Base-by-base conservation (phyloP, 1,140 invertebrate species). In the Neuroterus valhalla region DNA sequence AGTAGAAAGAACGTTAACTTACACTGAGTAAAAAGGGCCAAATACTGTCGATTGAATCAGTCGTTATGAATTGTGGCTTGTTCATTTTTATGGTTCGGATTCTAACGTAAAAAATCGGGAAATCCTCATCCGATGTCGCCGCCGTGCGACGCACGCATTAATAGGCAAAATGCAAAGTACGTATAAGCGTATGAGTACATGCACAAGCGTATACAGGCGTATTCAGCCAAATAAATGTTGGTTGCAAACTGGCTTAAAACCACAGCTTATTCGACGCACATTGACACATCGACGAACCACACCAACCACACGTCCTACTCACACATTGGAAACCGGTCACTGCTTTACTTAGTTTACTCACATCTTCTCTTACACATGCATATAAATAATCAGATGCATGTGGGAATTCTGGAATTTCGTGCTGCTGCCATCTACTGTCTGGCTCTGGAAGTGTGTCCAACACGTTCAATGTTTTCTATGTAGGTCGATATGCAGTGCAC, bases 21-120 rank as follows among this genome's bases (percentile, higher is more conserved):
- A 89, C 88, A 70, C 84, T 89, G 71, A 88, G 87, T 31, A 89
- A 70, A 72, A 89, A 89, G n/a, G 87, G 84, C 82, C 87, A 87
- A 46, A 89, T 78, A 71, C 88, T 85, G 72, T 89, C 85, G 67
- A 89, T 88, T 66, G 79, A 77, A 68, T 87, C 82, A 26, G 82
- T 82, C 23, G 80, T 73, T 44, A 84, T 81, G 45, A 85, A 75
- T 26, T 85, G 78, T 17, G 77, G 70, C 31, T 79, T 78, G 62
- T 76, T 73, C 83, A 84, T 62, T 31, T 4, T 62, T 31, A 62
- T 62, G 55, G 31, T 23, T 12, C 14, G 2, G n/a, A 62, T 31
- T 38, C 31, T 62, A 2, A 31, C 21, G 21, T 62, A 62, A 62
- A 55, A 38, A 62, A 15, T 62, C 23, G n/a, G 26, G 11, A 26